A percentile compares a stretch with the other conserved stretches of the same genome.
phyloP scores from a whole-genome alignment of 2,113 vertebrate genomes.

The Lucifuga dentata region DNA sequence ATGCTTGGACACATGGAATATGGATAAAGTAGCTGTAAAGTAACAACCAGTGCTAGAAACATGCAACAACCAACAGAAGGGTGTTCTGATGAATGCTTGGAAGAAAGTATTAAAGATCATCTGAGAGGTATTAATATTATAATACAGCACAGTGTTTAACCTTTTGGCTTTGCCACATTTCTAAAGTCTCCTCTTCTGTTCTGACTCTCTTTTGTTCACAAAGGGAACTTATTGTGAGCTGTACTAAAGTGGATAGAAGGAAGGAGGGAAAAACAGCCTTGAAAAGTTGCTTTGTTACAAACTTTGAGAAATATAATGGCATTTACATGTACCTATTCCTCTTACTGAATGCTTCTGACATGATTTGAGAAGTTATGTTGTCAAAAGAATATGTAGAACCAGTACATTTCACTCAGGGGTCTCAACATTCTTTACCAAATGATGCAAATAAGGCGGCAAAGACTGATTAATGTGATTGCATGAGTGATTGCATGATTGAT shows the following conservation, averaged over 20 bases:
- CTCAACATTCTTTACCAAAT: conserved; percentile 63
- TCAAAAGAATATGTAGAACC: conserved; percentile 59
- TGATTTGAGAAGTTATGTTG: conserved; percentile 52
- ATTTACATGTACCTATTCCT: conserved; percentile 61
- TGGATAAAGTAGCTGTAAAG: too few species aligned
- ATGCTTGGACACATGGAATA: too few species aligned
- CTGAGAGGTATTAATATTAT: too few species aligned
- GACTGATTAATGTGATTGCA: conserved; percentile 79
- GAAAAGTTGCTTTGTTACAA: conserved; percentile 62
- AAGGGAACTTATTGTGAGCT: conserved; percentile 15
- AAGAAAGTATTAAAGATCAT: too few species aligned
- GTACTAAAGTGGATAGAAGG: conserved; percentile 28
- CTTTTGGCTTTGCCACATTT: too few species aligned
- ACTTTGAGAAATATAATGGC: conserved; percentile 66
- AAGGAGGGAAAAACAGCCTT: conserved; percentile 26
- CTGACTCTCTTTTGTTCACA: too few species aligned
- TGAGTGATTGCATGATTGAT: conserved; percentile 76
- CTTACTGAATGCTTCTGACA: conserved; percentile 59
- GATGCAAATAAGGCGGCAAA: conserved; percentile 72
- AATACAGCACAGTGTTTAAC: too few species aligned
- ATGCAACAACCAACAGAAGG: too few species aligned
- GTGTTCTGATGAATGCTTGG: too few species aligned
- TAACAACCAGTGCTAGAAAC: too few species aligned
- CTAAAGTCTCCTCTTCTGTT: too few species aligned
- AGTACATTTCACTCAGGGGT: conserved; percentile 65